A percentile compares a stretch with the other conserved stretches of the same genome.
These are phyloP conservation scores for Entomobrya proxima DNA, from an alignment of 2,888 invertebrate genomes.

Conservation along the genomic window DNA sequence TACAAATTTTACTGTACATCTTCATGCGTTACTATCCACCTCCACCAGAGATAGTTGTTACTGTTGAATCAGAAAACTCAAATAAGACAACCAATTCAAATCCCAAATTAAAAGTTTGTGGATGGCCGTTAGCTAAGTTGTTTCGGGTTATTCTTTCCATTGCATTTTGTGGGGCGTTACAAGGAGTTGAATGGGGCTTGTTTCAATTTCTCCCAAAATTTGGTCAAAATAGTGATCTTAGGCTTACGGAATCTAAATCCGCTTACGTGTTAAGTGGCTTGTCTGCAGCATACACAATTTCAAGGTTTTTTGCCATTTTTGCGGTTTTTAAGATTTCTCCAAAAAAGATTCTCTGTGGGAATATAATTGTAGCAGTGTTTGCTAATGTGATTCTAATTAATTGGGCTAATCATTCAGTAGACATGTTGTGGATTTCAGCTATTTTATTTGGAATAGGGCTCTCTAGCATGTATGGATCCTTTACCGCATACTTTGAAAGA, in stretches of 20 bases:
- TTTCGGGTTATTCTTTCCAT: conserved; percentile 28
- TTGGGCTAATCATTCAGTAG: conserved; percentile 25
- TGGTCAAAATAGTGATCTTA: conserved; percentile 67
- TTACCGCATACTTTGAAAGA: conserved; percentile 55
- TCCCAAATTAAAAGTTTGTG: background rate
- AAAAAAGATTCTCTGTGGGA: conserved; percentile 59
- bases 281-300: conserved; percentile 66
- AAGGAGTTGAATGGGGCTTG: conserved; percentile 69
- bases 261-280: conserved; percentile 67
- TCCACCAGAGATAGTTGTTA: conserved; percentile 38
- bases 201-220: conserved; percentile 73
- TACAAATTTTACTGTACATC: conserved; percentile 52
- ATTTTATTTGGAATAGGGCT: conserved; percentile 59
- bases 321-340: conserved; percentile 56
- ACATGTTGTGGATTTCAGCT: conserved; percentile 45
- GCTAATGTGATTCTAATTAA: conserved; percentile 46
- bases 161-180: conserved; percentile 63
- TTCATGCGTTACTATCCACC: conserved; percentile 57
- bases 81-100: background rate
- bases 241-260: conserved; percentile 60
- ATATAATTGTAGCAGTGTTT: conserved; percentile 24
- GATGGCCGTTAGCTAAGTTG: conserved; percentile 42
- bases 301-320: conserved; percentile 63
- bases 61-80: background rate
- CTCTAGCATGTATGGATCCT: conserved; percentile 51